phyloP scores from a whole-genome alignment of 2,888 invertebrate genomes.

The Pseudococcus jackbeardsleyi region DNA sequence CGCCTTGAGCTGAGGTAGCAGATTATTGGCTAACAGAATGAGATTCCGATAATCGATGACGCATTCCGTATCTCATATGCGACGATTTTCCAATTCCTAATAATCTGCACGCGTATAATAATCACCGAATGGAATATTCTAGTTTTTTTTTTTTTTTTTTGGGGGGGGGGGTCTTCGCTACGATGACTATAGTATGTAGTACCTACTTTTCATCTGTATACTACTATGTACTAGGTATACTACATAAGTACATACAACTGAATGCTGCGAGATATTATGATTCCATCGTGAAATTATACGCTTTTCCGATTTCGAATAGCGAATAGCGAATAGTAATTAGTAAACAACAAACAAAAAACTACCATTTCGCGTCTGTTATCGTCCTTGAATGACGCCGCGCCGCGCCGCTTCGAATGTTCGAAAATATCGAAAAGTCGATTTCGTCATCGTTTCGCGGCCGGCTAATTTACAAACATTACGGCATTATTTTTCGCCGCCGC shows the following conservation, averaged over 20 bases:
- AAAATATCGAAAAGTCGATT: conserved; percentile 23
- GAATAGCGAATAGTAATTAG: neutral
- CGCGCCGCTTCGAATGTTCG: neutral
- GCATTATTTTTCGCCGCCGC: neutral
- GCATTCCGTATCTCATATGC: no score
- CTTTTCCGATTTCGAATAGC: neutral
- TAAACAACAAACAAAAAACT: conserved; percentile 28
- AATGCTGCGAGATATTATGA: neutral
- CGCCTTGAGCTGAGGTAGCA: no score
- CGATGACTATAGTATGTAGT: no score
- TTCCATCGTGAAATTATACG: neutral
- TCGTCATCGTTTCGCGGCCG: conserved; percentile 38
- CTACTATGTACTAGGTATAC: neutral
- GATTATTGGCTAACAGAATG: no score
- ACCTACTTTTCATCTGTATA: no score
- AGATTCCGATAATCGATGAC: no score
- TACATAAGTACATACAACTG: no score
- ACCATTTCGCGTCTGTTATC: conserved; percentile 2
- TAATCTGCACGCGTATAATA: no score
- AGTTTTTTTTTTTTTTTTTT: no score
- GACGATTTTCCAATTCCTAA: no score
- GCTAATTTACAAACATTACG: neutral
- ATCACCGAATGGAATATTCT: no score
- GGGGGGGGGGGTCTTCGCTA: no score
- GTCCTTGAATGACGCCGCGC: conserved; percentile 6